A percentile compares a stretch with the other conserved stretches of the same genome.
Evolutionary conservation across 37 sponge, comb jelly and placozoan species (phyloP).

Genomic region (Lycopodina hypogea): DNA sequence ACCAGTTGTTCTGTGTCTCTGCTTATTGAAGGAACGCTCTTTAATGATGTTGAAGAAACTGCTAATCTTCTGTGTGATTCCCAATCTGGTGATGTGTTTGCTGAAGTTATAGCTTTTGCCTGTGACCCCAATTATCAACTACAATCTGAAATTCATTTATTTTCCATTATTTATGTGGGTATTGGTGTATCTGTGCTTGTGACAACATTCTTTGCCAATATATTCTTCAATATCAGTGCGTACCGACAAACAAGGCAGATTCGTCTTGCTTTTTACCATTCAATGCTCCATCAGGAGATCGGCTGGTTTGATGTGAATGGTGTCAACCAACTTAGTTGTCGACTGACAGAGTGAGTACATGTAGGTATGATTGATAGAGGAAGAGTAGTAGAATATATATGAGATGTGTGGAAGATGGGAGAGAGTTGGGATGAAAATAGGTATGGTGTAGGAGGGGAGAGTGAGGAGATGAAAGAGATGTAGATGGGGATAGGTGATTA

Average conservation of each 20-base stretch:
- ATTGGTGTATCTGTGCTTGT: constrained; percentile 34
- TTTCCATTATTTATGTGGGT: constrained; percentile 32
- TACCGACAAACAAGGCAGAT: constrained; percentile 69
- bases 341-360: constrained; percentile 76
- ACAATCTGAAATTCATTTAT: background rate
- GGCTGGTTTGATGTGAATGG: constrained; percentile 90
- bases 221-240: constrained; percentile 54
- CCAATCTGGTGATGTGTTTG: background rate
- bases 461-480: too few species aligned
- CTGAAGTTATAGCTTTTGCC: background rate
- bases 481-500: too few species aligned
- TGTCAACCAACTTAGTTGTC: constrained; percentile 66
- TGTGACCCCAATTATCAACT: constrained; percentile 16
- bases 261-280: constrained; percentile 73
- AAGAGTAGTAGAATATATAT: too few species aligned
- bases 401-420: too few species aligned
- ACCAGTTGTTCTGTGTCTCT: background rate
- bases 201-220: constrained; percentile 25
- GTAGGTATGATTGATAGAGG: too few species aligned
- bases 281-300: constrained; percentile 85
- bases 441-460: too few species aligned
- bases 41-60: background rate
- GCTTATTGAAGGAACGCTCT: background rate
- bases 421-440: too few species aligned
- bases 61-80: background rate